Evolutionary conservation across 2,113 vertebrate genomes (phyloP).

Genomic region (Amia ocellicauda): DNA sequence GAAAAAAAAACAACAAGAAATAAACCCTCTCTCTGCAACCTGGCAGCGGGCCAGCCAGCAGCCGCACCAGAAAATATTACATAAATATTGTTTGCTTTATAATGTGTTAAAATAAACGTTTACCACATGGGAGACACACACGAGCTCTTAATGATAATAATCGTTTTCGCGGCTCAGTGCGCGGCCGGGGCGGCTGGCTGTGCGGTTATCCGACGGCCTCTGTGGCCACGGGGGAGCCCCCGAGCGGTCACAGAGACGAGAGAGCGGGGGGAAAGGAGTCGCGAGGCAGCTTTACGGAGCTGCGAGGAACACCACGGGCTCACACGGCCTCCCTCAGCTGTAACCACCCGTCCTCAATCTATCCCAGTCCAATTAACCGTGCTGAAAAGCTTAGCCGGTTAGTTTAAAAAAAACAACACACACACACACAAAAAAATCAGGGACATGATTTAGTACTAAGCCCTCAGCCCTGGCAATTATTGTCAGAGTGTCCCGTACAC

Average conservation of each 20-base stretch:
- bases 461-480: slow-evolving; percentile 50
- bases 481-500: slow-evolving; percentile 44
- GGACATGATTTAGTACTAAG: no score
- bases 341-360: slow-evolving; percentile 43
- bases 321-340: slow-evolving; percentile 35
- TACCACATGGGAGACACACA: slow-evolving; percentile 35
- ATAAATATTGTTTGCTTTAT: slow-evolving; percentile 47
- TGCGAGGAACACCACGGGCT: background rate
- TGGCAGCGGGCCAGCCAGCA: slow-evolving; percentile 42
- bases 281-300: background rate
- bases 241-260: no score
- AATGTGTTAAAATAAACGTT: slow-evolving; percentile 49
- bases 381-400: slow-evolving; percentile 55
- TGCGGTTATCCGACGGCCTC: background rate
- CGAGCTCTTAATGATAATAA: slow-evolving; percentile 40
- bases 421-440: no score
- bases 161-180: slow-evolving; percentile 36
- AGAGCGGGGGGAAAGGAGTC: background rate
- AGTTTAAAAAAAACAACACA: no score
- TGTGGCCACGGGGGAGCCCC: background rate
- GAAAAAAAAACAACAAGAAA: no score
- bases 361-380: slow-evolving; percentile 56
- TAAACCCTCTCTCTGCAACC: slow-evolving; percentile 18
- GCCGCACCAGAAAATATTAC: slow-evolving; percentile 46
- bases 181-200: slow-evolving; percentile 2